Conservation (phyloP, 2,888 invertebrate species). For the Thereva unica region DNA sequence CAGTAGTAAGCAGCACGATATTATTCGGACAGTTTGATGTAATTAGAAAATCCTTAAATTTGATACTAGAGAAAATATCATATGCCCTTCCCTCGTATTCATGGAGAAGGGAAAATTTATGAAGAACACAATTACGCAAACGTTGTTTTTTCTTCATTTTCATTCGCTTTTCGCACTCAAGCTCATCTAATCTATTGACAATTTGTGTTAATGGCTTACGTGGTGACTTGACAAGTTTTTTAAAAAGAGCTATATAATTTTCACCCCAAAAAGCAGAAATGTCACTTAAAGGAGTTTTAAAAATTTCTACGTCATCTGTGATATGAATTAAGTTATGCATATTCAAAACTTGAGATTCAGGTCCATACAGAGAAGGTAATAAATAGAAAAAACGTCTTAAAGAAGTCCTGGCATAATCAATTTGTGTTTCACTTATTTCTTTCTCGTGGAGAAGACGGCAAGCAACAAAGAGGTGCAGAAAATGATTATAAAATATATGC, state of each 20-base stretch:
- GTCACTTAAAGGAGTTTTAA: no score
- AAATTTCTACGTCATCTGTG: no score
- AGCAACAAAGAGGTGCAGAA: neutral
- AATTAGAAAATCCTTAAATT: neutral
- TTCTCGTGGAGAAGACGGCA: neutral
- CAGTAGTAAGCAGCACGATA: slow-evolving; percentile 1
- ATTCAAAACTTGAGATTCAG: no score
- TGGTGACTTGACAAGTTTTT: no score
- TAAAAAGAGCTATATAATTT: no score
- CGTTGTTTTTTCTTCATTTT: neutral
- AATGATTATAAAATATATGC: neutral
- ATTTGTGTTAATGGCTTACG: neutral
- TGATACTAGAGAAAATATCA: slow-evolving; percentile 1
- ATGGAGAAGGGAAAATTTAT: slow-evolving; percentile 1
- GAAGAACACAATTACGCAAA: slow-evolving; percentile 3
- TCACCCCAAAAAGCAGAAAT: no score
- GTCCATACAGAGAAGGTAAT: no score
- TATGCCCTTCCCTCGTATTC: neutral
- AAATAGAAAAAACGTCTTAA: neutral
- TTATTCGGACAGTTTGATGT: neutral
- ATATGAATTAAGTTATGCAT: no score
- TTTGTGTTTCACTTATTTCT: neutral
- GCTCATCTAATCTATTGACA: neutral
- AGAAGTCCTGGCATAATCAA: neutral
- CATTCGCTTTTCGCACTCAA: neutral